Evolutionary conservation across 1,140 invertebrate species (phyloP), one percentile per base, ranked within the genome.

Genomic region (Drosophila ambigua): DNA sequence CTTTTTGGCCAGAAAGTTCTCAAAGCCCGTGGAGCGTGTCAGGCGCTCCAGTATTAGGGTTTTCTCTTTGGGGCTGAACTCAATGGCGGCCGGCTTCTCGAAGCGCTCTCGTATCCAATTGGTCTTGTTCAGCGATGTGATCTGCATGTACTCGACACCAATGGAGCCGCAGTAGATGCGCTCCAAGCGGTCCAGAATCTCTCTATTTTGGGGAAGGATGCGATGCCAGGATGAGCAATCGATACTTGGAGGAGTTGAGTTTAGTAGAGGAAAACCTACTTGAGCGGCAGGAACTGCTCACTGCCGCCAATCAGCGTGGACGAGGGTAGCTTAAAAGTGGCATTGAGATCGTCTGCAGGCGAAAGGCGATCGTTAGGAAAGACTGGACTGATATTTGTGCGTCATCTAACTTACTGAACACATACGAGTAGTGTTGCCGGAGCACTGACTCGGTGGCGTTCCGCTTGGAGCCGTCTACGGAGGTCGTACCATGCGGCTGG

Each of bases 111-210:
- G 93, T 60, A 98, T 94, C 96, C 97, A 98, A 68, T 96, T 95
- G 52, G 95, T 94, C 87, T 96, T 94, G 69, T 95, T 95, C 51
- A 95, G 91, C 77, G 96, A 96, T 66, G 96, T 96, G 65, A 98
- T 94, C 84, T 97, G 97, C 95, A 97, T 97, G 88, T 96, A 98
- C 88, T 98, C 97, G 4, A 97, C 93, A n/a, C 97, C 97, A 43
- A 95, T 93, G 48, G 94, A 93, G 5, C 93, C 92, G 58, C 95
- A 95, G 75, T 95, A 95, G 6, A 94, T 92, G 41, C 93, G 94
- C 92, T 98, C 96, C 15, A 98, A 92, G 20, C 97, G 93, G 3
- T 91, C 92, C 39, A 98, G 92, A 69, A 98, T 98, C 71, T 98
- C 96, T 46, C 95, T 93, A 46, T 0, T 13, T 0, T 13, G 7